Evolutionary conservation across 2,888 invertebrate genomes (phyloP), one percentile per base, ranked within the genome.

Genomic region (Molorchus minor): DNA sequence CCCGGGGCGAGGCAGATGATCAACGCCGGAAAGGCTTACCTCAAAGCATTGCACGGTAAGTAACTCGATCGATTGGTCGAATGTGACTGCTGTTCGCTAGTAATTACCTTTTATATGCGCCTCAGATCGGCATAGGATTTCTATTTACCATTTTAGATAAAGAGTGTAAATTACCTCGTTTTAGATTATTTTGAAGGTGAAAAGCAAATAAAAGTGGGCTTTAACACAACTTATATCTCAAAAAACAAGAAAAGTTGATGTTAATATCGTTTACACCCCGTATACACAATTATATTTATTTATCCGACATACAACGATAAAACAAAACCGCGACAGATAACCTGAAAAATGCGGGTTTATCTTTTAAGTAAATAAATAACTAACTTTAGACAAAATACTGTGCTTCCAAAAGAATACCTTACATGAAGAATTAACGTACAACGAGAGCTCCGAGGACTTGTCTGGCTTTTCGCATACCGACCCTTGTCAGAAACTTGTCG

Each of bases 11-110:
- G 94, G 75, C 95, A 96, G 83, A 88, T 96, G 86, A 93, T 96
- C 82, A 91, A 92, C 73, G 92, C 95, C 71, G 96, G 96, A 61
- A 95, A 96, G 82, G 93, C 95, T 60, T 96, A 96, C 81, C 86
- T 96, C 74, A 96, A 96, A 82, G 94, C 96, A 73, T 87, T 96
- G 77, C 94, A 95, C 82, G 94, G 96, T 96, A 84, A 90, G 91
- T 85, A 64, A 64, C 68, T 69, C 61, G 4, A 38, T 40, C 29
- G 41, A 17, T n/a, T n/a, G n/a, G n/a, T n/a, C n/a, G n/a, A n/a
- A n/a, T n/a, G n/a, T n/a, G n/a, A n/a, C n/a, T n/a, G n/a, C n/a
- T n/a, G n/a, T n/a, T n/a, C n/a, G n/a, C n/a, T n/a, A n/a, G n/a
- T n/a, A n/a, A n/a, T n/a, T n/a, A n/a, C n/a, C n/a, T n/a, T n/a